Evolutionary conservation across 2,888 invertebrate species (phyloP), one percentile per base, ranked within the genome.

Genomic region (Amaurobius ferox): DNA sequence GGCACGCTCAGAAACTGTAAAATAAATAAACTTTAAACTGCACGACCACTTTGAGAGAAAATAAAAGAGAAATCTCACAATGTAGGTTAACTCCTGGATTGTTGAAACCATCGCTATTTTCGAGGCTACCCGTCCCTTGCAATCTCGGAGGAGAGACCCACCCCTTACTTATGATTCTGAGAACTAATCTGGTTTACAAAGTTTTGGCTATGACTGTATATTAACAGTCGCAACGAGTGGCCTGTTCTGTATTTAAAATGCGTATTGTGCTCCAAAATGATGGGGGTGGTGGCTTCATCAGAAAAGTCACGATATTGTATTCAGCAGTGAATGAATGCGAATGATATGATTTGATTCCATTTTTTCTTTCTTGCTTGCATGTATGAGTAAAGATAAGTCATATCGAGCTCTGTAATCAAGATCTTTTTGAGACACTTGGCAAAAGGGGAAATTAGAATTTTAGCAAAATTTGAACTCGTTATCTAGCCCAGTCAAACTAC

Each of bases 51-150:
- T 3, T n/a, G 11, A 39, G n/a, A n/a, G 35, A 68, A 23, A 30
- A 44, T 64, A 29, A 30, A 44, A 30, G 29, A 39, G 19, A 66
- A 44, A 44, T 74, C 40, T 2, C 16, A 23, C 66, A 9, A 76
- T 76, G 39, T 76, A 66, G 74, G 74, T 76, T 64, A 66, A 66
- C 66, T 76, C 44, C 28, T 13, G 29, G 55, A 55, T 66, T n/a
- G 67, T 35, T 2, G 16, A 16, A 44, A 2, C n/a, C n/a, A 11
- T 16, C 3, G 9, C n/a, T 44, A 13, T 44, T 44, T 44, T 44
- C 6, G 44, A 44, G 44, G 44, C 44, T 44, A 23, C 23, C 19
- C 62, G 30, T 16, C 71, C 78, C 70, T 55, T 70, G 29, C 40
- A 78, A 70, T 79, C 71, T 71, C 6, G 23, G 55, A 23, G 11